Evolutionary conservation across 2,888 invertebrate species (phyloP), one percentile per base, ranked within the genome.

Genomic region (Megaustenia siamemsis): DNA sequence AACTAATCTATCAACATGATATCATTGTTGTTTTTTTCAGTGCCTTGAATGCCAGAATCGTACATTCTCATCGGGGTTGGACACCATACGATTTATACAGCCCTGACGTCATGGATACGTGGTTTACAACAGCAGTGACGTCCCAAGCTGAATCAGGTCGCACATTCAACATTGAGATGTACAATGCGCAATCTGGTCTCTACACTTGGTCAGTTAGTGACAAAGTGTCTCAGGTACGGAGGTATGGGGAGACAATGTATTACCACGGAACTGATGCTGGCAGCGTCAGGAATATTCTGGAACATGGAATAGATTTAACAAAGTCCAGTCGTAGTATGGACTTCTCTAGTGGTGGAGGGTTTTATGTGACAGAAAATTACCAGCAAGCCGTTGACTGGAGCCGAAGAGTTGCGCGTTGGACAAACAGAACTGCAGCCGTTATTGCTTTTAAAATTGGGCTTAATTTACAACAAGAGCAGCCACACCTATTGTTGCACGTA

Each of bases 341-440:
- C n/a, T 77, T 77, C 38, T 77, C 76, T 60, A 35, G n/a, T 3
- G 60, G 76, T 10, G 1, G 32, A 60, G 76, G 38, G 3, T 77
- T 77, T 77, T 77, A 77, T 77, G 76, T 77, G 2, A 77, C 76
- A 12, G n/a, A 56, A n/a, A 8, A 60, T 40, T 60, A 12, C 21
- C 4, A 56, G 3, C 21, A n/a, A n/a, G 56, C 76, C n/a, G 35
- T 77, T 10, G 38, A 77, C 10, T 77, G 76, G 76, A 60, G 56
- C 15, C 2, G 18, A 60, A 56, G 21, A 56, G 32, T 77, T 3
- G 56, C 38, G 1, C 10, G 32, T 18, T 12, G 76, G n/a, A 60
- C 24, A 10, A 15, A n/a, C 2, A 38, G 6, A 15, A 32, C 18
- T 3, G 28, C 8, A n/a, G 76, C 76, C 15, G 60, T 77, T 77